Conservation (phyloP, 2,888 invertebrate genomes). For the Eupithecia dodoneata region DNA sequence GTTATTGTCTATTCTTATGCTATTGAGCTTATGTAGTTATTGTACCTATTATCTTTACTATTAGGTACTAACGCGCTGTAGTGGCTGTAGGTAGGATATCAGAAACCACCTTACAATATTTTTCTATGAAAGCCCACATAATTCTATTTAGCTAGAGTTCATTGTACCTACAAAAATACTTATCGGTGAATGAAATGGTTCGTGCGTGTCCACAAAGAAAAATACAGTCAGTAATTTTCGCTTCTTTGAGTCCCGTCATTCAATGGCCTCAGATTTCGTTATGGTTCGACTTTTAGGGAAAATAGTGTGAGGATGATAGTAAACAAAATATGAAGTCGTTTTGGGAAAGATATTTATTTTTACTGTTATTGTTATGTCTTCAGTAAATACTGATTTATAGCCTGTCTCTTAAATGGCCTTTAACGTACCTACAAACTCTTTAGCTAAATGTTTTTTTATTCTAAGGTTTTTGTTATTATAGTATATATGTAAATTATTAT, state of each 20-base stretch:
- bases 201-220: not conserved
- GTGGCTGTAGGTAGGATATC: too few species aligned
- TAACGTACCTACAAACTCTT: not conserved
- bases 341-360: conserved; percentile 16
- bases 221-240: not conserved
- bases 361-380: conserved; percentile 22
- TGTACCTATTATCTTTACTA: too few species aligned
- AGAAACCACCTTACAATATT: too few species aligned
- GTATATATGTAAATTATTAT: too few species aligned
- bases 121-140: too few species aligned
- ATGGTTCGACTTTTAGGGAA: not conserved
- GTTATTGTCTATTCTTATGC: too few species aligned
- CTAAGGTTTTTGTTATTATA: too few species aligned
- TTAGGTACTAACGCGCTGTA: too few species aligned
- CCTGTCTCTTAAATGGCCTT: not conserved
- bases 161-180: not conserved
- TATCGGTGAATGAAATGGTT: not conserved
- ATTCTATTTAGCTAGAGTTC: not conserved
- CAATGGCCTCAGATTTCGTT: not conserved
- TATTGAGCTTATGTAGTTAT: too few species aligned
- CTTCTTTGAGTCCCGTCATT: not conserved
- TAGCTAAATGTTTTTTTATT: too few species aligned
- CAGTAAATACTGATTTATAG: conserved; percentile 9
- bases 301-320: conserved; percentile 1
- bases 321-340: conserved; percentile 24